These are phyloP conservation scores for Galeopsomyia nigrocyanea DNA, from an alignment of 2,888 invertebrate species.

Conservation along the genomic window DNA sequence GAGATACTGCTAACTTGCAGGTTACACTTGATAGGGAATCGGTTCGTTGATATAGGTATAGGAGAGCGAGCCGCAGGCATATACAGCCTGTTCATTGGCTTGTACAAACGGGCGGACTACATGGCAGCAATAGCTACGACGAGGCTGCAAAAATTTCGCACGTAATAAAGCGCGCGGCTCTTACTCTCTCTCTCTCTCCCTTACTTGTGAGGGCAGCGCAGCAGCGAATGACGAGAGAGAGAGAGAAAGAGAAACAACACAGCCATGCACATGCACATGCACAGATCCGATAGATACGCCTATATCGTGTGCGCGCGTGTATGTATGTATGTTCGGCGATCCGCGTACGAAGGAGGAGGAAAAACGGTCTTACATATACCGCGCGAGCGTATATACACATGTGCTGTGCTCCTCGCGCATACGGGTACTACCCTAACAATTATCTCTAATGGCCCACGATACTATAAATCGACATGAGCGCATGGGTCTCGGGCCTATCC, in stretches of 20 bases:
- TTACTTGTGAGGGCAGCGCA: too few species aligned
- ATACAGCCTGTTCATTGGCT: constrained; percentile 53
- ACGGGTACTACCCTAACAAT: constrained; percentile 62
- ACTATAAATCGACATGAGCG: constrained; percentile 67
- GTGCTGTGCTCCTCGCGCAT: background rate
- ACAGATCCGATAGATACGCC: constrained; percentile 12
- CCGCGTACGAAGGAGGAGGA: constrained; percentile 49
- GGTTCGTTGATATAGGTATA: background rate
- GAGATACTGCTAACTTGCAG: background rate
- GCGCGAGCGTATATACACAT: constrained; percentile 38
- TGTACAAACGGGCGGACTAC: constrained; percentile 52
- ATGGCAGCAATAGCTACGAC: background rate
- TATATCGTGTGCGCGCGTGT: constrained; percentile 32
- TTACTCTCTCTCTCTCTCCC: too few species aligned
- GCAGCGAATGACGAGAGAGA: background rate
- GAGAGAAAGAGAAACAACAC: background rate
- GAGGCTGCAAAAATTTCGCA: constrained; percentile 61
- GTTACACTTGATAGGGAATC: too few species aligned
- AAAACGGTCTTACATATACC: constrained; percentile 59
- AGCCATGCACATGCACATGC: too few species aligned
- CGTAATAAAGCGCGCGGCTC: constrained; percentile 60
- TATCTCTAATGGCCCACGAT: constrained; percentile 67
- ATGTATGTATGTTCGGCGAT: constrained; percentile 8
- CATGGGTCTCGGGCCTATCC: constrained; percentile 46
- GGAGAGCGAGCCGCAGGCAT: constrained; percentile 18